Conservation (phyloP, 1,140 invertebrate species). For the Drosophila ercepeae region DNA sequence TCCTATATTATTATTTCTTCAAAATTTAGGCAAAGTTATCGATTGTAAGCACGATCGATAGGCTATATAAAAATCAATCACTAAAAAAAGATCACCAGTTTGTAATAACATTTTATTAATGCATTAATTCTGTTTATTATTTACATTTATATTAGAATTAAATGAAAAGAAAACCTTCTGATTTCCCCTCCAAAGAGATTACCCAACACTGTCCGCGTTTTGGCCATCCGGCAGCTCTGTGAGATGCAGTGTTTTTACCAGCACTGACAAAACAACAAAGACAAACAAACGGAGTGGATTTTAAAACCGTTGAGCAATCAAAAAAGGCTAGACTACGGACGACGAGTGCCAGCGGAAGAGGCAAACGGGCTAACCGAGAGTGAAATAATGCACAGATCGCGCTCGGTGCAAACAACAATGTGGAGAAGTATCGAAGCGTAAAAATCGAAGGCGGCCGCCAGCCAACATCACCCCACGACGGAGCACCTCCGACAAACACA, state of each 20-base stretch:
- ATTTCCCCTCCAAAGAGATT: too few species aligned
- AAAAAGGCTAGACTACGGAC: background rate
- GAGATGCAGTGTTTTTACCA: background rate
- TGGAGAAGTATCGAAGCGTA: conserved; percentile 71
- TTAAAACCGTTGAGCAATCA: conserved; percentile 33
- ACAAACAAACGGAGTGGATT: background rate
- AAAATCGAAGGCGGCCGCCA: conserved; percentile 63
- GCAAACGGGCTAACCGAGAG: conserved; percentile 33
- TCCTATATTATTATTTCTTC: too few species aligned
- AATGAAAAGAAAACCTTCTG: too few species aligned
- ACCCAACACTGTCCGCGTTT: too few species aligned
- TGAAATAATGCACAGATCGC: conserved; percentile 60
- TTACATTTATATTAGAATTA: too few species aligned
- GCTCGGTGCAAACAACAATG: conserved; percentile 63
- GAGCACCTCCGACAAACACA: conserved; percentile 33
- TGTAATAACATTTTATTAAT: too few species aligned
- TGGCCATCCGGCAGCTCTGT: background rate
- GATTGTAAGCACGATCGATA: too few species aligned
- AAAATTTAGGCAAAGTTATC: too few species aligned
- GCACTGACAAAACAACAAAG: background rate
- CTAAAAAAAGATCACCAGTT: too few species aligned
- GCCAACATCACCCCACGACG: conserved; percentile 38
- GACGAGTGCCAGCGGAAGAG: conserved; percentile 18
- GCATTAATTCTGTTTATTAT: too few species aligned
- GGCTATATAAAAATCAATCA: too few species aligned